Percentiles rank a stretch among this genome's conserved stretches.
Evolutionary conservation across 1,140 invertebrate genomes (phyloP).

Genomic region (Drosophila trapezifrons): DNA sequence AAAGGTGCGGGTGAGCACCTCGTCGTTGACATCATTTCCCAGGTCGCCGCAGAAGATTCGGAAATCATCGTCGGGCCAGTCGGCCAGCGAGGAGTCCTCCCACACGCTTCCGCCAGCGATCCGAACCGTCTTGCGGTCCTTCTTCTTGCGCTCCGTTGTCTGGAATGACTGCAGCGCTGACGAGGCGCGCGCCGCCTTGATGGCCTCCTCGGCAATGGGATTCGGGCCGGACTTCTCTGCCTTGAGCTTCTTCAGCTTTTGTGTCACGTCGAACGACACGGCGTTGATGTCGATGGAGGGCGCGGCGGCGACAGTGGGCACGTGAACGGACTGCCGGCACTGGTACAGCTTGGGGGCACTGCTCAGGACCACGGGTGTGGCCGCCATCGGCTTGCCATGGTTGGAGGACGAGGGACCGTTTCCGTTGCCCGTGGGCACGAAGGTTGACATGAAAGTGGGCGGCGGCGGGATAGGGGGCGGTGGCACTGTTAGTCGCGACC

Average conservation of each 20-base stretch:
- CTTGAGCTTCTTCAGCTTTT: slow-evolving; percentile 88
- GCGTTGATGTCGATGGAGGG: slow-evolving; percentile 86
- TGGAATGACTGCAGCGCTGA: slow-evolving; percentile 85
- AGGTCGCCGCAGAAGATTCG: slow-evolving; percentile 99
- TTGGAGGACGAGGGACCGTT: slow-evolving; percentile 29
- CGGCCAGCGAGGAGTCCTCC: slow-evolving; percentile 95
- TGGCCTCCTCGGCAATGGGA: slow-evolving; percentile 87
- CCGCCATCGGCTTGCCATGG: slow-evolving; percentile 65
- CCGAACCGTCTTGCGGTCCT: slow-evolving; percentile 89
- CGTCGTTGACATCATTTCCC: slow-evolving; percentile 99
- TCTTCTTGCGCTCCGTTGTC: slow-evolving; percentile 86
- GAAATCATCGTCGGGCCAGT: slow-evolving; percentile 99
- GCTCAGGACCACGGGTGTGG: slow-evolving; percentile 87
- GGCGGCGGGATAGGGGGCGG: slow-evolving; percentile 85
- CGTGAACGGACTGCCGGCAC: slow-evolving; percentile 80
- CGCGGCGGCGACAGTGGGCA: slow-evolving; percentile 84
- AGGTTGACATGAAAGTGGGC: slow-evolving; percentile 82
- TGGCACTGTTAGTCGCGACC: slow-evolving; percentile 83
- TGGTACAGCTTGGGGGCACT: slow-evolving; percentile 88
- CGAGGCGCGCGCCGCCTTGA: slow-evolving; percentile 87
- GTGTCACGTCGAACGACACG: slow-evolving; percentile 87
- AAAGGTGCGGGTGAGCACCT: slow-evolving; percentile 95
- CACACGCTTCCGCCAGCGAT: slow-evolving; percentile 96
- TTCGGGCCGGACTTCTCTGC: slow-evolving; percentile 87
- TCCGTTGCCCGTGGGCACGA: slow-evolving; percentile 84